Conservation (phyloP, 1,140 invertebrate genomes). For the Neodiprion virginianus region DNA sequence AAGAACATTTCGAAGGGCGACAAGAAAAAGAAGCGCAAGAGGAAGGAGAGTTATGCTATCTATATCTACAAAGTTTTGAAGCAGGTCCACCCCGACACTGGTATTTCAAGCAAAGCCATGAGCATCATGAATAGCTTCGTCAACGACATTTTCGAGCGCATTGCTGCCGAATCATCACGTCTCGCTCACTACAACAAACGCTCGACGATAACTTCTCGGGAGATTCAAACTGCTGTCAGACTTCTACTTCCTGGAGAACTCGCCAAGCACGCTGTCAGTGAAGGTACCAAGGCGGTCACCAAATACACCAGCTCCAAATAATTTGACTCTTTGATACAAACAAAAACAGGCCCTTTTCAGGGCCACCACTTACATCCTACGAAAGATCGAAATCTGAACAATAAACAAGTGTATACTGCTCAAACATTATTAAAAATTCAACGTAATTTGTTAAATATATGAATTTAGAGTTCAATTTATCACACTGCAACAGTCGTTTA, state of each 20-base stretch:
- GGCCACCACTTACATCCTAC: background rate
- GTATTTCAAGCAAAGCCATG: conserved; percentile 69
- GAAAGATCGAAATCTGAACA: background rate
- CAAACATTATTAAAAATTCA: background rate
- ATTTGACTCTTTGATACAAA: conserved; percentile 10
- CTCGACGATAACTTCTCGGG: conserved; percentile 55
- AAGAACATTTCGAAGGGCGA: conserved; percentile 61
- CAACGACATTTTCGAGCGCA: conserved; percentile 67
- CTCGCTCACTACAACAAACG: conserved; percentile 75
- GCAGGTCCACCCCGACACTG: conserved; percentile 73
- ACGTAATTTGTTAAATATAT: no score
- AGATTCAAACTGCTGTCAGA: conserved; percentile 61
- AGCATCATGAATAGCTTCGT: conserved; percentile 69
- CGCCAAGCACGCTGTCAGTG: conserved; percentile 67
- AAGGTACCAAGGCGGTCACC: conserved; percentile 68
- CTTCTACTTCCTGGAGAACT: conserved; percentile 67
- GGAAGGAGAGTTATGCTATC: conserved; percentile 71
- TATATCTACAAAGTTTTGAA: conserved; percentile 76
- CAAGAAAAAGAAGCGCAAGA: conserved; percentile 51
- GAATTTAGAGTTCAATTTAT: no score
- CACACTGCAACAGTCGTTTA: no score
- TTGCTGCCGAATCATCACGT: conserved; percentile 71
- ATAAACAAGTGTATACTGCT: background rate
- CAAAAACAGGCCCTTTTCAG: background rate
- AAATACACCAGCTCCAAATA: conserved; percentile 64